These are phyloP conservation scores for Megaceryle torquata DNA, from an alignment of 2,113 vertebrate genomes.

Conservation along the genomic window DNA sequence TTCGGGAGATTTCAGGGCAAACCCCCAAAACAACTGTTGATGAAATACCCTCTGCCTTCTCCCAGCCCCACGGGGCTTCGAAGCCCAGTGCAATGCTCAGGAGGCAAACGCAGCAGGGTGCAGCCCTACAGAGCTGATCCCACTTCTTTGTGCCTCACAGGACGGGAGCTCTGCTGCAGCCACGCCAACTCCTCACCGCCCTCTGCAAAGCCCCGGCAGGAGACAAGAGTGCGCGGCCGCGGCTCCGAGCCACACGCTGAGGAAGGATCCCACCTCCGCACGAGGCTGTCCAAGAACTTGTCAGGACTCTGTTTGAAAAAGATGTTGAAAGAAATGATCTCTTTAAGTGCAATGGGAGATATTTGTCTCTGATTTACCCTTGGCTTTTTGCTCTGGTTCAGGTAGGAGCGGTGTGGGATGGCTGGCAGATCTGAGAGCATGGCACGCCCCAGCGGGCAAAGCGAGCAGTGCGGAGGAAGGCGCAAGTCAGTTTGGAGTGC, in stretches of 20 bases:
- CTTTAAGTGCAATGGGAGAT: constrained; percentile 80
- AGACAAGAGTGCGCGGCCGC: background rate
- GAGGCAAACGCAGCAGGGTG: background rate
- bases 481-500: constrained; percentile 88
- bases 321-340: constrained; percentile 83
- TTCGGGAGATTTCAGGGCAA: background rate
- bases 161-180: background rate
- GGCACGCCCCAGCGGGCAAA: constrained; percentile 87
- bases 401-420: constrained; percentile 81
- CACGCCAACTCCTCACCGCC: background rate
- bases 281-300: constrained; percentile 67
- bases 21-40: background rate
- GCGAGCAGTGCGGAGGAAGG: constrained; percentile 82
- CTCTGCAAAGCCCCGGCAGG: background rate
- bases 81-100: background rate
- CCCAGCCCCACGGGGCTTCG: background rate
- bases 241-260: background rate
- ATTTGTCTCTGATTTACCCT: constrained; percentile 86
- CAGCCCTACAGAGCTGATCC: background rate
- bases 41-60: background rate
- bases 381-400: constrained; percentile 85
- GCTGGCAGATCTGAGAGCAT: constrained; percentile 86
- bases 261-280: constrained; percentile 54
- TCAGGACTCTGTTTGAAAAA: constrained; percentile 74
- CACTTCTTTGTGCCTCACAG: background rate